Evolutionary conservation across 2,113 vertebrate species (phyloP), one percentile per base, ranked within the genome.

Genomic region (Phoxinus phoxinus): DNA sequence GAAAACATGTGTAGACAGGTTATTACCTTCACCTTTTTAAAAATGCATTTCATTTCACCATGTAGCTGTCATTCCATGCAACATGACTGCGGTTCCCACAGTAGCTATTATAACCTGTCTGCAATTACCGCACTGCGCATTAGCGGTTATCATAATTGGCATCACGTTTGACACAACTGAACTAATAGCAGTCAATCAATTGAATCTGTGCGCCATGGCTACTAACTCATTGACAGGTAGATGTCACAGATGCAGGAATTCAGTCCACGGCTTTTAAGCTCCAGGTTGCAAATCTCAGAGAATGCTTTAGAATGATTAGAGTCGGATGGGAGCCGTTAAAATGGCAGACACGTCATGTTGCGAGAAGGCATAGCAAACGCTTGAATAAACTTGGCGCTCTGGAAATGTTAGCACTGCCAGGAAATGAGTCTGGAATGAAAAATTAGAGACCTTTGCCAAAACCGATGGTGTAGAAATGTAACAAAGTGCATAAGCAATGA

Each of bases 401-500:
- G 78, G 78, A 80, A 80, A 63, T 63, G 58, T 80, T 80, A 44
- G 77, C 37, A 25, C 58, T n/a, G n/a, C 37, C 58, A 63, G 77
- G 77, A 80, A 63, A 80, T 63, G 13, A 63, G 58, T 30, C 27
- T 46, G 78, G 78, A 65, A 80, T 80, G 37, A 80, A 63, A 80
- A 80, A 80, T 80, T 44, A 80, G 44, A 44, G 77, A 80, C 35
- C n/a, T 80, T 80, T 80, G 58, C 78, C 58, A 80, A 63, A 80
- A 65, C 78, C 9, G 37, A 80, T 80, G 58, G n/a, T 80, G 78
- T 63, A 80, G 76, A 79, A 79, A 79, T 79, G 76, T 25, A 79
- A 61, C 76, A 80, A 63, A 63, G 78, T 63, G 58, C 58, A 65
- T 80, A 80, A 63, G 78, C n/a, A 44, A 8, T 80, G 37, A 46